Conservation (phyloP, 2,888 invertebrate species). For the Mesochorus sp. region DNA sequence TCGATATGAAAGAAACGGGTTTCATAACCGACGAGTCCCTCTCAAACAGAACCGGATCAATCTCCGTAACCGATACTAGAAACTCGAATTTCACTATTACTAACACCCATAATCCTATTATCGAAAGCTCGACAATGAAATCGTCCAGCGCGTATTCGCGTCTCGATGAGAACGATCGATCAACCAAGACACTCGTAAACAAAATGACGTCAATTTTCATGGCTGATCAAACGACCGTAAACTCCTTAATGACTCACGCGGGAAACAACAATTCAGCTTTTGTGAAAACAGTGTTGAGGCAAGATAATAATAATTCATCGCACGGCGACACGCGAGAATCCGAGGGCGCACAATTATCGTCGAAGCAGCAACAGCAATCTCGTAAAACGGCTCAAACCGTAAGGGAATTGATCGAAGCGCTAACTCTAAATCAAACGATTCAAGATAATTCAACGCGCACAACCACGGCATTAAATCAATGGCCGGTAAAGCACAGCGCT, state of each 20-base stretch:
- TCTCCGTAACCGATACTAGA: background rate
- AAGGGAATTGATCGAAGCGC: background rate
- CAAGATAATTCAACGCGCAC: constrained; percentile 74
- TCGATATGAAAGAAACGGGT: background rate
- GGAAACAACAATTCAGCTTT: background rate
- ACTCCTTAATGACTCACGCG: background rate
- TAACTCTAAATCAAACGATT: constrained; percentile 39
- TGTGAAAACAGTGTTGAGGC: background rate
- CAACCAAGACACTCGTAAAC: background rate
- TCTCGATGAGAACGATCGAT: background rate
- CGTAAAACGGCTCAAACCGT: background rate
- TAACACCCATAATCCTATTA: background rate
- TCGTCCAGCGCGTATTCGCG: background rate
- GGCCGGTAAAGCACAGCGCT: constrained; percentile 91
- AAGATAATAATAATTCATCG: constrained; percentile 9
- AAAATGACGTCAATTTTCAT: background rate
- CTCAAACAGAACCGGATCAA: background rate
- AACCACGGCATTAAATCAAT: constrained; percentile 79
- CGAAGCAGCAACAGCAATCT: background rate
- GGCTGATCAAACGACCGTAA: background rate
- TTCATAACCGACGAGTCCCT: background rate
- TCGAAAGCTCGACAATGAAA: background rate
- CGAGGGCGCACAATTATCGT: constrained; percentile 2
- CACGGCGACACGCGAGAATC: background rate
- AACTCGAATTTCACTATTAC: background rate